Evolutionary conservation across 1,140 invertebrate genomes (phyloP), one percentile per base, ranked within the genome.

Genomic region (Dreissena rostriformis): DNA sequence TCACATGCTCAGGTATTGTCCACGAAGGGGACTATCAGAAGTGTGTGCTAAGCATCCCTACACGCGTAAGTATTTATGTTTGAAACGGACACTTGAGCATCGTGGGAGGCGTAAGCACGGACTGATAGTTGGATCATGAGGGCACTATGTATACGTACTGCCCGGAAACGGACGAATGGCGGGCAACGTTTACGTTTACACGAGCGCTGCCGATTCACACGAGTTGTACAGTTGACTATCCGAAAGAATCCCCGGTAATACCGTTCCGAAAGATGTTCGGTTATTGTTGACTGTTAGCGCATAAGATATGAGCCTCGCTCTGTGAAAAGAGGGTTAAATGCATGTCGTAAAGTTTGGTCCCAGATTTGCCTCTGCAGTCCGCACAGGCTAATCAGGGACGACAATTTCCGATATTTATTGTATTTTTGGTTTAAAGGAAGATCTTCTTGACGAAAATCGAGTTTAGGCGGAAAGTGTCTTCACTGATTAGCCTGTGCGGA

Each of bases 261-360:
- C 79, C 79, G 1, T 82, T 82, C 28, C 65, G 39, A 24, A 73
- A 82, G 73, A 24, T 80, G 15, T 80, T 77, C 52, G 75, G 75
- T 67, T 77, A 77, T 67, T 77, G 75, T 63, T 77, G 65, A 53
- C 63, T 51, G 22, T 28, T 24, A 75, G 0, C 39, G 39, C 39
- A 8, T 39, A 39, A 39, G 2, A 5, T 39, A 39, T 8, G n/a
- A n/a, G n/a, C n/a, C n/a, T n/a, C n/a, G n/a, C n/a, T n/a, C n/a
- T n/a, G n/a, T n/a, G n/a, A n/a, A n/a, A n/a, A 39, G 39, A 39
- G 39, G 39, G 39, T n/a, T n/a, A n/a, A n/a, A n/a, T n/a, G n/a
- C n/a, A n/a, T n/a, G n/a, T n/a, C n/a, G n/a, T n/a, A n/a, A n/a
- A n/a, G n/a, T n/a, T n/a, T n/a, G n/a, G n/a, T n/a, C n/a, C n/a